Conservation (phyloP, 2,797 vertebrate species). For the Sebastes wilsoni region DNA sequence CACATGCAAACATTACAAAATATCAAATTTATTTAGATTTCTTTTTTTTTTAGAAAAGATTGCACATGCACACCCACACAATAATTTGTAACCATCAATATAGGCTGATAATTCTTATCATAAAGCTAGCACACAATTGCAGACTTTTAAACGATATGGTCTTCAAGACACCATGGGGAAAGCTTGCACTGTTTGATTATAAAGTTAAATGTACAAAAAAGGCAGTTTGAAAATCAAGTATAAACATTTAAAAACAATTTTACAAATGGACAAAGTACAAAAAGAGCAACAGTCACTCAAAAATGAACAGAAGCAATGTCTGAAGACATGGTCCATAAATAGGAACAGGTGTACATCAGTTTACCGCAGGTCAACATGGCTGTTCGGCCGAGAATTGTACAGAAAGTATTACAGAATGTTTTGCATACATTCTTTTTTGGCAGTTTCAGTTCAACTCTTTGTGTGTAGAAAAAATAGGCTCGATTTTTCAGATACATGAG, state of each 20-base stretch:
- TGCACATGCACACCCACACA: slow-evolving; percentile 98
- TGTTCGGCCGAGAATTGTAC: slow-evolving; percentile 77
- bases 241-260: slow-evolving; percentile 99
- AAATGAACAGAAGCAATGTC: slow-evolving; percentile 81
- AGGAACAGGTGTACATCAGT: slow-evolving; percentile 51
- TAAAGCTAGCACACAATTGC: slow-evolving; percentile 90
- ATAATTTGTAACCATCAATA: slow-evolving; percentile 90
- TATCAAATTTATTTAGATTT: slow-evolving; percentile 95
- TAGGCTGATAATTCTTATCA: slow-evolving; percentile 87
- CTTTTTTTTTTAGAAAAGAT: slow-evolving; percentile 82
- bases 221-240: slow-evolving; percentile 99
- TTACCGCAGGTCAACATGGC: slow-evolving; percentile 58
- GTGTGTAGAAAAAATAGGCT: slow-evolving; percentile 63
- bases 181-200: slow-evolving; percentile 93
- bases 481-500: slow-evolving; percentile 38
- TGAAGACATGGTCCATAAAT: slow-evolving; percentile 64
- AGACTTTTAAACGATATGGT: slow-evolving; percentile 90
- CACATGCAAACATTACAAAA: slow-evolving; percentile 86
- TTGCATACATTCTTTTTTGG: slow-evolving; percentile 86
- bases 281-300: slow-evolving; percentile 89
- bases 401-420: slow-evolving; percentile 80
- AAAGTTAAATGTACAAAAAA: slow-evolving; percentile 99
- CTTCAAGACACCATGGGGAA: slow-evolving; percentile 96
- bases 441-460: slow-evolving; percentile 81
- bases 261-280: slow-evolving; percentile 99